A percentile compares a stretch with the other conserved stretches of the same genome.
Conservation (phyloP, 2,888 invertebrate species). For the Agriotes lineatus region DNA sequence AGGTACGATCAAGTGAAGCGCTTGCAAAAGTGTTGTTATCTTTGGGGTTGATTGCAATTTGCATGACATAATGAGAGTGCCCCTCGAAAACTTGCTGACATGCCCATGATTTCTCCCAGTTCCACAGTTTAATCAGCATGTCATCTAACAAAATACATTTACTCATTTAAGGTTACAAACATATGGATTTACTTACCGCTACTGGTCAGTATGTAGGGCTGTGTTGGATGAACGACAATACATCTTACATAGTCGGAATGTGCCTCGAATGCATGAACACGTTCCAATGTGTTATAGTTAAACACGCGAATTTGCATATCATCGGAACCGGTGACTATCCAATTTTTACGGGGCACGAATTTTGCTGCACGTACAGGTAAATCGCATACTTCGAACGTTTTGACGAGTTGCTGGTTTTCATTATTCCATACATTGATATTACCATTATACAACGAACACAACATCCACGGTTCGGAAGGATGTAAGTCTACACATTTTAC, state of each 20-base stretch:
- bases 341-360: constrained; percentile 97
- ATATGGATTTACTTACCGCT: constrained; percentile 83
- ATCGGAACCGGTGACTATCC: constrained; percentile 98
- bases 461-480: constrained; percentile 98
- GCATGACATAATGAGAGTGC: constrained; percentile 99
- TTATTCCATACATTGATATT: constrained; percentile 99
- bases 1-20: constrained; percentile 97
- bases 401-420: constrained; percentile 92
- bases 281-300: constrained; percentile 98
- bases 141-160: constrained; percentile 78
- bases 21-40: constrained; percentile 99
- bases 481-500: constrained; percentile 99
- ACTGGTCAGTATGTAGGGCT: constrained; percentile 95
- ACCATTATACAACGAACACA: constrained; percentile 98
- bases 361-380: constrained; percentile 95
- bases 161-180: background rate
- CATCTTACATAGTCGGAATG: constrained; percentile 98
- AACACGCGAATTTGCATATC: constrained; percentile 96
- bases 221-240: constrained; percentile 97
- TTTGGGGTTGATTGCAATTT: constrained; percentile 98
- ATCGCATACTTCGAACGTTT: constrained; percentile 95
- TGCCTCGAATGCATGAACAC: constrained; percentile 96
- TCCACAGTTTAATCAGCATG: constrained; percentile 98
- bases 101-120: constrained; percentile 99
- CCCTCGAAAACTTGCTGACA: constrained; percentile 99